Conservation (phyloP, 2,797 vertebrate genomes). For the Mallotus villosus region DNA sequence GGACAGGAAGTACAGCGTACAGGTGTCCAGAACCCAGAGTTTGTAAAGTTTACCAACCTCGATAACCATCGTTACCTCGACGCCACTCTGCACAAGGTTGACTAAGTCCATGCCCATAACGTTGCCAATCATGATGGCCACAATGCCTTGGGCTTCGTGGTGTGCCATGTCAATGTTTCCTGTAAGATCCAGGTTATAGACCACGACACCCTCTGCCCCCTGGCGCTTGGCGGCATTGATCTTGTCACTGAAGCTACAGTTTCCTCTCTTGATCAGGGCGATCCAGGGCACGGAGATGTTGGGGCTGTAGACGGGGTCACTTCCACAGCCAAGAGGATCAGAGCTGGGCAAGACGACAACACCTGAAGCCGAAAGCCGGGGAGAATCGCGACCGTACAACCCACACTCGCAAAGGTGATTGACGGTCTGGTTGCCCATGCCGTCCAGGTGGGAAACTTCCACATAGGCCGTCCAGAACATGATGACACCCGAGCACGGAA, state of each 20-base stretch:
- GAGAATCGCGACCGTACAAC: constrained; percentile 77
- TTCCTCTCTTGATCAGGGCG: constrained; percentile 87
- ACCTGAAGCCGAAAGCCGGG: constrained; percentile 58
- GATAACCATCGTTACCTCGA: constrained; percentile 80
- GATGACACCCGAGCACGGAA: constrained; percentile 42
- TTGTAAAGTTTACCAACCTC: constrained; percentile 78
- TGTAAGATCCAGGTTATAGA: constrained; percentile 77
- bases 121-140: constrained; percentile 91
- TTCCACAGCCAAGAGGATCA: constrained; percentile 76
- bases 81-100: constrained; percentile 66
- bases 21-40: constrained; percentile 78
- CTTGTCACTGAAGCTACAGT: constrained; percentile 85
- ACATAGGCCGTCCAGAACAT: constrained; percentile 73
- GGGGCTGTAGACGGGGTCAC: constrained; percentile 62
- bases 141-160: constrained; percentile 54
- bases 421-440: constrained; percentile 50
- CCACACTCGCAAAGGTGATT: constrained; percentile 78
- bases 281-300: constrained; percentile 73
- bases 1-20: constrained; percentile 90
- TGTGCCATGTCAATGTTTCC: constrained; percentile 79
- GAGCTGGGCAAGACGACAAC: constrained; percentile 72
- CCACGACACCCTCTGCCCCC: constrained; percentile 81
- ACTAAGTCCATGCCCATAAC: constrained; percentile 79
- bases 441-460: constrained; percentile 63
- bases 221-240: constrained; percentile 70